Conservation (phyloP, 2,113 vertebrate species). For the Myrmecobius fasciatus region DNA sequence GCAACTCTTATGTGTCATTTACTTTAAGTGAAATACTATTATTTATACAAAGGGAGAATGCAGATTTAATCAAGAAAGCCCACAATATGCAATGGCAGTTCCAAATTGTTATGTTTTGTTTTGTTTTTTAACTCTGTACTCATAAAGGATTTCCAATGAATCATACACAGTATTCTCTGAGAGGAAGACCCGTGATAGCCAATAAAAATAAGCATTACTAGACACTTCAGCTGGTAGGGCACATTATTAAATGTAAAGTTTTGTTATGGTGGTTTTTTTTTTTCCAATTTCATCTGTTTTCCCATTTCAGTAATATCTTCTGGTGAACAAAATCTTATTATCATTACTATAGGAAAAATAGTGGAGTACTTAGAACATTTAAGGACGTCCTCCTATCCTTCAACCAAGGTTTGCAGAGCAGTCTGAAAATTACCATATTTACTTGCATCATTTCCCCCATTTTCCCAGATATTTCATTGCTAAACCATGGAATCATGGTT, state of each 20-base stretch:
- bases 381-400: neutral
- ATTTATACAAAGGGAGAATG: neutral
- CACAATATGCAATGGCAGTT: neutral
- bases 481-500: constrained; percentile 32
- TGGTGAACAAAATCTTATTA: constrained; percentile 3
- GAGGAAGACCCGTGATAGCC: neutral
- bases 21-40: constrained; percentile 25
- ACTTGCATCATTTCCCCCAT: constrained; percentile 25
- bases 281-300: constrained; percentile 27
- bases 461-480: constrained; percentile 42
- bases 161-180: constrained; percentile 5
- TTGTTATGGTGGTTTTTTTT: neutral
- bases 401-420: constrained; percentile 7
- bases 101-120: constrained; percentile 18
- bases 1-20: constrained; percentile 29
- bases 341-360: neutral
- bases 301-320: constrained; percentile 24
- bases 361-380: constrained; percentile 4
- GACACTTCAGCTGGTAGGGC: neutral
- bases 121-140: constrained; percentile 44
- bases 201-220: neutral
- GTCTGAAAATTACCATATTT: constrained; percentile 33
- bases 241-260: neutral
- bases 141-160: constrained; percentile 38
- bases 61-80: constrained; percentile 30